Evolutionary conservation across 2,888 invertebrate genomes (phyloP).

Genomic region (Bellardia bayeri): DNA sequence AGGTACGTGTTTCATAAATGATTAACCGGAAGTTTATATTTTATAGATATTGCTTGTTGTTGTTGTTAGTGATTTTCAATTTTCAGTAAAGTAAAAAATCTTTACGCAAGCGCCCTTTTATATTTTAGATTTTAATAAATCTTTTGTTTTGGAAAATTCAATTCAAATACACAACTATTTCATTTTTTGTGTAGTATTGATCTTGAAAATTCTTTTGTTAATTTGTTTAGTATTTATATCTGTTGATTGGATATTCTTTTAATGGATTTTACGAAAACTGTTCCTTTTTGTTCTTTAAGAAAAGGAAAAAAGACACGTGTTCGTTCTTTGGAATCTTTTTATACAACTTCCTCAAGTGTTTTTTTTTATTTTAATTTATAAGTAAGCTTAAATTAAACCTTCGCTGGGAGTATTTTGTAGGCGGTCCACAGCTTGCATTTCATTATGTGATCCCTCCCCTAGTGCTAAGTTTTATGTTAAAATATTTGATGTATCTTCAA

Average conservation of each 20-base stretch:
- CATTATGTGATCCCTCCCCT: background rate
- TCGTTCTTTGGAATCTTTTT: constrained; percentile 48
- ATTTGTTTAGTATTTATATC: constrained; percentile 32
- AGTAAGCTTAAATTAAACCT: constrained; percentile 39
- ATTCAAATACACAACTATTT: constrained; percentile 55
- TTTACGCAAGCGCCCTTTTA: constrained; percentile 68
- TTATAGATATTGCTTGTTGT: constrained; percentile 47
- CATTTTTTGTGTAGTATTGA: constrained; percentile 53
- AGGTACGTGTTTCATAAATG: constrained; percentile 62
- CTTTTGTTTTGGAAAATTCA: constrained; percentile 50
- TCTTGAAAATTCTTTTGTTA: constrained; percentile 54
- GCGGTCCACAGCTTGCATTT: background rate
- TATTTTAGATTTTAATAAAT: constrained; percentile 19
- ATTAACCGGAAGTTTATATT: constrained; percentile 71
- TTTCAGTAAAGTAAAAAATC: constrained; percentile 64
- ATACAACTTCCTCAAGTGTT: constrained; percentile 5
- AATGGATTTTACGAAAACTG: constrained; percentile 19
- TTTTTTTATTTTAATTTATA: background rate
- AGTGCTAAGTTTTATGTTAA: background rate
- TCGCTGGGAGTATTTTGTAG: background rate
- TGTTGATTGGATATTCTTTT: constrained; percentile 43
- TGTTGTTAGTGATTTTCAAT: constrained; percentile 45
- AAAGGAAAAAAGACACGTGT: constrained; percentile 63
- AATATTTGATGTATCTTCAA: too few species aligned
- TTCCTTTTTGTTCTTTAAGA: constrained; percentile 32